A percentile compares a stretch with the other conserved stretches of the same genome.
Conservation (phyloP, 2,113 vertebrate genomes). For the Asarcornis scutulata region DNA sequence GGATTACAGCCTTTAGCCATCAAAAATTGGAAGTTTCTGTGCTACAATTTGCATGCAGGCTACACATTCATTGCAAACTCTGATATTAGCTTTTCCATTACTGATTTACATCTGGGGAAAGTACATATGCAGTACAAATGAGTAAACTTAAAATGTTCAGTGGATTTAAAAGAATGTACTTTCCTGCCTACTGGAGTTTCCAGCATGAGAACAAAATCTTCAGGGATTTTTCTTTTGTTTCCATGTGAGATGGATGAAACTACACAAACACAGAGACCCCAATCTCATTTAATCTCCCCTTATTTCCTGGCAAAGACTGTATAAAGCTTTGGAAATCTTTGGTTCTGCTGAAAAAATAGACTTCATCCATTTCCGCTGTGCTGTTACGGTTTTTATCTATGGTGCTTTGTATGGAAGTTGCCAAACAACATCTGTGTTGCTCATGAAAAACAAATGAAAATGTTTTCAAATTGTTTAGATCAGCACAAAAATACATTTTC, state of each 20-base stretch:
- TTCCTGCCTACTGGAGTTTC: conserved; percentile 19
- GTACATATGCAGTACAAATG: neutral
- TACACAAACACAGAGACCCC: conserved; percentile 8
- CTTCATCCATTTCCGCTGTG: conserved; percentile 4
- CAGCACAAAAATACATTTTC: conserved; percentile 45
- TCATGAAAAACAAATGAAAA: conserved; percentile 57
- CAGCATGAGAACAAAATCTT: neutral
- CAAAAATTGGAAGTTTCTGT: neutral
- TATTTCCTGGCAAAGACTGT: neutral
- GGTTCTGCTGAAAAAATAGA: conserved; percentile 30
- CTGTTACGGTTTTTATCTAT: conserved; percentile 62
- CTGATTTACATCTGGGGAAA: neutral
- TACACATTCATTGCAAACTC: neutral
- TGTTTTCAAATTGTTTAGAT: conserved; percentile 53
- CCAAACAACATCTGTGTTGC: conserved; percentile 66
- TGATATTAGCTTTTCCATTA: neutral
- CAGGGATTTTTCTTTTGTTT: neutral
- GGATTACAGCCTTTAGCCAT: neutral
- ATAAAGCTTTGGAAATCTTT: neutral
- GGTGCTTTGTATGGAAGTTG: conserved; percentile 26
- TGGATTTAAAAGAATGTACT: conserved; percentile 6
- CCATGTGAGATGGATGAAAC: neutral
- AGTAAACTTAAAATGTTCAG: neutral
- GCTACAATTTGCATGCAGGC: rapidly evolving
- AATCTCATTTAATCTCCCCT: conserved; percentile 14